These are phyloP conservation scores for Aleiodes testaceus DNA, from an alignment of 2,888 invertebrate species.

Conservation along the genomic window DNA sequence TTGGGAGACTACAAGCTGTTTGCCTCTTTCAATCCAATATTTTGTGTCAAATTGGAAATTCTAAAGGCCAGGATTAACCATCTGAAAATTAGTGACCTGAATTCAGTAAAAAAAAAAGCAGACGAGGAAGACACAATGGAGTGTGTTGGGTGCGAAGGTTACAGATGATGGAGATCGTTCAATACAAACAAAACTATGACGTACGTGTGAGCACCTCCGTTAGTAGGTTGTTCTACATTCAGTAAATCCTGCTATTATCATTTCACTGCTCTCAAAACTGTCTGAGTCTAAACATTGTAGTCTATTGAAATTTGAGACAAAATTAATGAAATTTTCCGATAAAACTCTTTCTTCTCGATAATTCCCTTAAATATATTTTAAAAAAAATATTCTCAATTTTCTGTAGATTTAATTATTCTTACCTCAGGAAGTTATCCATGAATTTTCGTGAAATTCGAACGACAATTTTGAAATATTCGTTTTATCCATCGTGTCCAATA, in stretches of 20 bases:
- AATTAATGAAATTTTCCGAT: too few relatives aligned
- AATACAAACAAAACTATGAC: not conserved
- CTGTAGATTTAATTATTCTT: too few relatives aligned
- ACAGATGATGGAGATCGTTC: slow-evolving; percentile 1
- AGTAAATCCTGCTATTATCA: slow-evolving; percentile 43
- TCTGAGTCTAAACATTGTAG: slow-evolving; percentile 7
- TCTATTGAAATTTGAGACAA: not conserved
- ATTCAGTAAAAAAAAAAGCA: slow-evolving; percentile 2
- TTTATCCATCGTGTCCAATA: not conserved
- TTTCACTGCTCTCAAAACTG: slow-evolving; percentile 32
- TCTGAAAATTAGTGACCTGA: not conserved
- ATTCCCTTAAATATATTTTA: too few relatives aligned
- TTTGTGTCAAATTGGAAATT: not conserved
- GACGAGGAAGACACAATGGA: not conserved
- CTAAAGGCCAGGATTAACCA: not conserved
- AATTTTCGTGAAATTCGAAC: not conserved
- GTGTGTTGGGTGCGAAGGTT: slow-evolving; percentile 13
- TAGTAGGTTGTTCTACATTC: slow-evolving; percentile 49
- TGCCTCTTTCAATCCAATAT: not conserved
- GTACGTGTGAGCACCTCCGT: slow-evolving; percentile 49
- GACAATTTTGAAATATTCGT: not conserved
- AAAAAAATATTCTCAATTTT: too few relatives aligned
- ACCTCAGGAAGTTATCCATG: too few relatives aligned
- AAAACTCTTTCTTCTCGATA: too few relatives aligned
- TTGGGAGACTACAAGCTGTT: not conserved